Evolutionary conservation across 2,113 vertebrate genomes (phyloP), one percentile per base, ranked within the genome.

Genomic region (Sisor rabdophorus): DNA sequence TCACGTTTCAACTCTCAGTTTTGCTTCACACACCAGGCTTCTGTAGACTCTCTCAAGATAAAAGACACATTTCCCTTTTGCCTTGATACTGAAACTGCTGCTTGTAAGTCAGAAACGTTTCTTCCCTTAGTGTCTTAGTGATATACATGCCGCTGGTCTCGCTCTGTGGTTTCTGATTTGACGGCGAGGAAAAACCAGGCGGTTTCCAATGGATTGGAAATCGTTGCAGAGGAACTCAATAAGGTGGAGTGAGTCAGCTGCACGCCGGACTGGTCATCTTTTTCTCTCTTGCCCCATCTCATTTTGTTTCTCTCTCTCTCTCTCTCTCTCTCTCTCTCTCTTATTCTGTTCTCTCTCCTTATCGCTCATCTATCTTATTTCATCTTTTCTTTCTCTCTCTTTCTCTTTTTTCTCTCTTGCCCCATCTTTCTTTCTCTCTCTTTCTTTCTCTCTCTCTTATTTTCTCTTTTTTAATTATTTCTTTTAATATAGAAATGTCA

Each of bases 121-220:
- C 17, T 11, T 19, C 47, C 47, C 48, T 1, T 47, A 9, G 40
- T 44, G 40, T 65, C 36, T 22, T 47, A 6, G n/a, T 24, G 11
- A 2, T 48, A 44, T 24, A 48, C 64, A 16, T 4, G 11, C 7
- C 22, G 2, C 15, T 50, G 11, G 48, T 69, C 13, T 50, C 24
- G 13, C 24, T 50, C 65, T 26, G 44, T 44, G 50, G 22, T 26
- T 68, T 50, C 47, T 26, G 65, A 68, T 68, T 68, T 28, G 44
- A 47, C 65, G 16, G 22, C 8, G 50, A 68, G 65, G 15, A 26
- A 71, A 55, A 26, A 48, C n/a, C 30, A 58, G 32, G 78, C 76
- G 78, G 75, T 63, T n/a, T n/a, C n/a, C n/a, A n/a, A n/a, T n/a
- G n/a, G 32, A n/a, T 61, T 73, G 58, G 56, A n/a, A 11, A 3